Conservation (phyloP, 2,797 vertebrate genomes). For the Micropoecilia bifurca region DNA sequence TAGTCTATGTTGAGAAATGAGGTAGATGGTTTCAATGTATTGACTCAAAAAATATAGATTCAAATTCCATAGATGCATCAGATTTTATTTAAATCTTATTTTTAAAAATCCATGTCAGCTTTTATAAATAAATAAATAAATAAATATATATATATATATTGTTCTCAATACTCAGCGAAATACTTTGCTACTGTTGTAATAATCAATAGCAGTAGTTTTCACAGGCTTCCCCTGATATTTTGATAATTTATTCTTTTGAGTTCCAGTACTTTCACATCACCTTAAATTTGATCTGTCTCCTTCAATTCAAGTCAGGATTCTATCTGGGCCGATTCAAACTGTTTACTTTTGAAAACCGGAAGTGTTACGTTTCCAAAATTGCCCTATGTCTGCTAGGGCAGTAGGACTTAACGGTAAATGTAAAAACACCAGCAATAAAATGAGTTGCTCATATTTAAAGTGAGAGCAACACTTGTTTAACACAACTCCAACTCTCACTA, state of each 20-base stretch:
- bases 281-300: neutral
- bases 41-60: neutral
- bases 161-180: no score
- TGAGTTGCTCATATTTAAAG: neutral
- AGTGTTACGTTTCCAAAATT: no score
- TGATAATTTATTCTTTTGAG: neutral
- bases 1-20: neutral
- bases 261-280: neutral
- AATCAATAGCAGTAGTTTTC: neutral
- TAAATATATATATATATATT: neutral
- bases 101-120: neutral
- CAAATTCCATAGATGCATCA: neutral
- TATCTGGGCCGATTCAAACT: neutral
- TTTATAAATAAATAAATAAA: neutral
- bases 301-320: neutral
- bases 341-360: neutral
- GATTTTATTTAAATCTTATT: neutral
- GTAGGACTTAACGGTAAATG: neutral
- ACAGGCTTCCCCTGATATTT: neutral
- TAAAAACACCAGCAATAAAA: neutral
- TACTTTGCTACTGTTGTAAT: no score
- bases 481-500: neutral
- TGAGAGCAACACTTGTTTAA: neutral
- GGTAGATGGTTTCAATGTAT: no score
- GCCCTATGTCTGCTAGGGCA: neutral